Percentiles rank a stretch among this genome's conserved stretches.
Conservation (phyloP, 2,113 vertebrate genomes). For the Gadus chalcogrammus region DNA sequence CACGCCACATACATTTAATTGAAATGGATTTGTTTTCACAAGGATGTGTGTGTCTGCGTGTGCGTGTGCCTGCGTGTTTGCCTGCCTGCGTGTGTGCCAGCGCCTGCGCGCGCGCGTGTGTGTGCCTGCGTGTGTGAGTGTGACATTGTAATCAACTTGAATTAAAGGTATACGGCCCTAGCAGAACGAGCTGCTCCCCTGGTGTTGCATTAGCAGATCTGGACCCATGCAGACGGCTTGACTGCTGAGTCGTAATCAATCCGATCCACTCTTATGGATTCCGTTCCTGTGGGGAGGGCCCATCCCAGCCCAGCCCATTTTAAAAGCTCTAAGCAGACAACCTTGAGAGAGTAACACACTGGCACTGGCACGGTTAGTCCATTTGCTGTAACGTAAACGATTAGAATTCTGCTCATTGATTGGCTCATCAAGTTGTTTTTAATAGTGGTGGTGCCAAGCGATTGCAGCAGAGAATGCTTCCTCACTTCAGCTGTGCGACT, state of each 20-base stretch:
- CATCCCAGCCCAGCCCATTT: neutral
- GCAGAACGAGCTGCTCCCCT: neutral
- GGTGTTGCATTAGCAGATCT: neutral
- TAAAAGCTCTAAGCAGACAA: neutral
- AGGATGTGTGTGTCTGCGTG: neutral
- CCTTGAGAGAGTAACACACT: neutral
- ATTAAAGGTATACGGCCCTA: neutral
- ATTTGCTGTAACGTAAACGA: neutral
- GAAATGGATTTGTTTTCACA: constrained; percentile 34
- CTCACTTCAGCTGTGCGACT: too few species aligned
- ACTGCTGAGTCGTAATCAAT: neutral
- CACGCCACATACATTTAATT: constrained; percentile 26
- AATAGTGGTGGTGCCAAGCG: too few species aligned
- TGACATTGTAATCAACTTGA: neutral
- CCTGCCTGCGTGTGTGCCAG: neutral
- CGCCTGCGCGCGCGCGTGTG: neutral
- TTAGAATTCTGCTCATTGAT: too few species aligned
- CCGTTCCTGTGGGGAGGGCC: neutral
- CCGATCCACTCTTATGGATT: neutral
- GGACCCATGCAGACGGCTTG: neutral
- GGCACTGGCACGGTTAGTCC: neutral
- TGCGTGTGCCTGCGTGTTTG: neutral
- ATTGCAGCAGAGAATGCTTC: too few species aligned
- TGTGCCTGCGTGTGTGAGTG: neutral
- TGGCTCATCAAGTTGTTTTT: too few species aligned